Percentiles rank a stretch among this genome's conserved stretches.
phyloP scores from a whole-genome alignment of 2,113 vertebrate genomes.

The Ciconia stormi region DNA sequence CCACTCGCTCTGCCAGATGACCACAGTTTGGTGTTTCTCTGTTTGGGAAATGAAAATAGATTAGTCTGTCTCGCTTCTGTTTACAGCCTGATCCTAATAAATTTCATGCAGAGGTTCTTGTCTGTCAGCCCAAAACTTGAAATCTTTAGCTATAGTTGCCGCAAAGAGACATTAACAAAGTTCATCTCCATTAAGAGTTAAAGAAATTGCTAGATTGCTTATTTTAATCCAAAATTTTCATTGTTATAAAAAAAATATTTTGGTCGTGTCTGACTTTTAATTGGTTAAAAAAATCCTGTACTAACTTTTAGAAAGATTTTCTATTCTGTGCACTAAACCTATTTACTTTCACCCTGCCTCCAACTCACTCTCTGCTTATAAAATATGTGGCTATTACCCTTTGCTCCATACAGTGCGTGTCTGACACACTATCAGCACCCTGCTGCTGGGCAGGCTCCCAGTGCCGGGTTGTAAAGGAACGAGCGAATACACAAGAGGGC shows the following conservation, averaged over 20 bases:
- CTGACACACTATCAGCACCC: not conserved
- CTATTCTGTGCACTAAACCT: not conserved
- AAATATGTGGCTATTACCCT: conserved; percentile 32
- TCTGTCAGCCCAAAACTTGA: not conserved
- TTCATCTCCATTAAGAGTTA: not conserved
- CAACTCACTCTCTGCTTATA: not conserved
- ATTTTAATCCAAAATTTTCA: not conserved
- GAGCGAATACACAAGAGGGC: conserved; percentile 45
- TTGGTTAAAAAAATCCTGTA: not conserved
- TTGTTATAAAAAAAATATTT: not conserved
- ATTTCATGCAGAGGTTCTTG: not conserved
- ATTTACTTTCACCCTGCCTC: not conserved
- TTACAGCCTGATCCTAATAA: not conserved
- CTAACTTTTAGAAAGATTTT: not conserved
- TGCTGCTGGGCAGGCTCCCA: conserved; percentile 59
- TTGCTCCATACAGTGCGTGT: conserved; percentile 28
- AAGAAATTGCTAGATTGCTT: not conserved
- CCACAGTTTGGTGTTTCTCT: not conserved
- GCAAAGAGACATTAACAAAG: not conserved
- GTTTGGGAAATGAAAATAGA: conserved; percentile 6
- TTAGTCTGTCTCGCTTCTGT: not conserved
- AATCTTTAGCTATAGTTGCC: not conserved
- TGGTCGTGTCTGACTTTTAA: not conserved
- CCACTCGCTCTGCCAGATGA: not conserved
- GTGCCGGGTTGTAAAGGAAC: conserved; percentile 22